Percentiles rank a stretch among this genome's conserved stretches.
Conservation (phyloP, 2,113 vertebrate genomes). For the Cyprinodon tularosa region DNA sequence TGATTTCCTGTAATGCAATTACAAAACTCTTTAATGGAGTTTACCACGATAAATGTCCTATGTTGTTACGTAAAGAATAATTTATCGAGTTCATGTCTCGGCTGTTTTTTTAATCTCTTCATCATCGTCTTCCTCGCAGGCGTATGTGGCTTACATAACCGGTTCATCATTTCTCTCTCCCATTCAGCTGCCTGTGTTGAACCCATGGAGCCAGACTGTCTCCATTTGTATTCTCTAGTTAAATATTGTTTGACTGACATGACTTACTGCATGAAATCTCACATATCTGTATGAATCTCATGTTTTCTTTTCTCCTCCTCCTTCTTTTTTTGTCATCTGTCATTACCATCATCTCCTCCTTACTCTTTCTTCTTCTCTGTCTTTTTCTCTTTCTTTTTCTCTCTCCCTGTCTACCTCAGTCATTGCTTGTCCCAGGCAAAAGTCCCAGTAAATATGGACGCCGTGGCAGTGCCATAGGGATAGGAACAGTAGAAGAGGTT, state of each 20-base stretch:
- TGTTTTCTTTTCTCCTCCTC: constrained; percentile 40
- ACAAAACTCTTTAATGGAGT: neutral
- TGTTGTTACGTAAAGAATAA: constrained; percentile 31
- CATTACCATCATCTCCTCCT: constrained; percentile 28
- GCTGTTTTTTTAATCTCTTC: constrained; percentile 36
- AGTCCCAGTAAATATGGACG: constrained; percentile 94
- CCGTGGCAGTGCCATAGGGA: constrained; percentile 98
- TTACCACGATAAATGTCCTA: constrained; percentile 13
- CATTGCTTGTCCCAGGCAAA: constrained; percentile 98
- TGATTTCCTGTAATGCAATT: neutral
- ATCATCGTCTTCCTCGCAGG: constrained; percentile 50
- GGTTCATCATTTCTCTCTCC: constrained; percentile 51
- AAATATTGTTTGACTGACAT: constrained; percentile 69
- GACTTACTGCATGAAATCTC: constrained; percentile 75
- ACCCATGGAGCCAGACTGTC: constrained; percentile 45
- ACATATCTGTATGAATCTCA: constrained; percentile 66
- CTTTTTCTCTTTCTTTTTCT: constrained; percentile 28
- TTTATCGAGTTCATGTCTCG: constrained; percentile 22
- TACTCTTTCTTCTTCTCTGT: constrained; percentile 36
- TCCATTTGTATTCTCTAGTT: constrained; percentile 46
- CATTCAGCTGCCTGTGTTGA: constrained; percentile 62
- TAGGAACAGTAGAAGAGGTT: constrained; percentile 99
- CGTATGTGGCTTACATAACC: constrained; percentile 47
- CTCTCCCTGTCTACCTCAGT: constrained; percentile 80
- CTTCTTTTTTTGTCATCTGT: constrained; percentile 28